These are phyloP conservation scores for Rhabdophis nuchalis DNA, from an alignment of 2,797 vertebrate genomes.

Conservation along the genomic window DNA sequence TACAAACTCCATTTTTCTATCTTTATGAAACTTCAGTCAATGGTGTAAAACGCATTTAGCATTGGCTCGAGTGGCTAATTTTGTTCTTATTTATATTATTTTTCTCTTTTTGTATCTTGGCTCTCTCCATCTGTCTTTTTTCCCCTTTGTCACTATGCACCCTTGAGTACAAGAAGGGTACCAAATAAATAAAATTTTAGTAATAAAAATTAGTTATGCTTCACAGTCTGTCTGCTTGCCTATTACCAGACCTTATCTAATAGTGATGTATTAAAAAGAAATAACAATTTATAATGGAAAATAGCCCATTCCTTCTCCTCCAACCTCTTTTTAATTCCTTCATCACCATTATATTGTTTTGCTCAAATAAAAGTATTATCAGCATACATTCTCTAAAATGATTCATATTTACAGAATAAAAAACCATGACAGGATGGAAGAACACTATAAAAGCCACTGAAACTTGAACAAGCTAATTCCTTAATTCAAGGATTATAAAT, in stretches of 20 bases:
- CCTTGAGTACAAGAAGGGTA: neutral
- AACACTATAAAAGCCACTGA: neutral
- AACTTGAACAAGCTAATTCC: neutral
- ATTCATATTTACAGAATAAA: neutral
- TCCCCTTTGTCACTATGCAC: too few relatives aligned
- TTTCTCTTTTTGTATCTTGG: neutral
- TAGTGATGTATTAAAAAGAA: neutral
- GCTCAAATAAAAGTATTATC: neutral
- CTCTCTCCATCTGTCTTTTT: neutral
- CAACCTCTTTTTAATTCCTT: neutral
- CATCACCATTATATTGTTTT: neutral
- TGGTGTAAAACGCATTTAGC: neutral
- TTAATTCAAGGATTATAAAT: neutral
- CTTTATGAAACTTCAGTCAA: neutral
- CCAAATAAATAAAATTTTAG: neutral
- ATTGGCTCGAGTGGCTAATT: neutral
- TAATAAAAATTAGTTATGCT: neutral
- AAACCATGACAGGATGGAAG: neutral
- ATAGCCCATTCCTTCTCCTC: neutral
- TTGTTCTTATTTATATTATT: neutral
- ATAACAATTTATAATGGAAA: neutral
- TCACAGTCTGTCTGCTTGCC: neutral
- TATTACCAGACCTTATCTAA: neutral
- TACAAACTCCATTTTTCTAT: neutral
- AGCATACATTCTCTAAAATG: neutral